Base-by-base conservation (phyloP, 2,888 invertebrate genomes). In the Agrochola lychnidis region DNA sequence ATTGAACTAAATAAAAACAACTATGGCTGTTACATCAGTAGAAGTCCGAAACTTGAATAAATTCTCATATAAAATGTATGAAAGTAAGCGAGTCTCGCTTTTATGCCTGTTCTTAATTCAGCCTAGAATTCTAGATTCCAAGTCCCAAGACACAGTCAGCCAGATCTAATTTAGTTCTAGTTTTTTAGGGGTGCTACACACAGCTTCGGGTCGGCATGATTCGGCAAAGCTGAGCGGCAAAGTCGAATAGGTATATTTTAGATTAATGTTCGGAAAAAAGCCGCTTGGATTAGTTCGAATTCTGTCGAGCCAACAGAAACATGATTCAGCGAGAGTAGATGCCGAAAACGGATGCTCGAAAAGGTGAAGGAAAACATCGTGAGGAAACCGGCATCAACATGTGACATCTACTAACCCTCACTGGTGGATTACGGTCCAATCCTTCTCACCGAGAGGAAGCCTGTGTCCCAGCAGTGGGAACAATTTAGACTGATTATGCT, bases 141-240 rank as follows among this genome's bases (percentile, higher is more conserved):
- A 71, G 45, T 80, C 78, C 76, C 62, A 63, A 70, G 81, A 64
- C 64, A 73, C n/a, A 67, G 62, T 45, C 66, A 75, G 61, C 25
- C 48, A 40, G 64, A 77, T 77, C 70, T 73, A 75, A 79, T 77
- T 74, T 69, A 64, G 70, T 75, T 42, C n/a, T 57, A 70, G 61
- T 68, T 75, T 70, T 25, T 66, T 19, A 64, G 0, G 42, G 10
- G 5, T 16, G 16, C 16, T 63, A 10, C 40, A 40, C n/a, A 64
- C 10, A 0, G 45, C 1, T 25, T 25, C 16, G 36, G 12, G 61
- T 36, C n/a, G 19, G 25, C 5, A 5, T 19, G 2, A 45, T 25
- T 64, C 10, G 6, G 25, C 19, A 64, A 9, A 45, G 10, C 19
- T 19, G 19, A 5, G 19, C 6, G 45, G 10, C n/a, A 64, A 25